phyloP scores from a whole-genome alignment of 1,140 invertebrate genomes.

The Ostrea edulis region DNA sequence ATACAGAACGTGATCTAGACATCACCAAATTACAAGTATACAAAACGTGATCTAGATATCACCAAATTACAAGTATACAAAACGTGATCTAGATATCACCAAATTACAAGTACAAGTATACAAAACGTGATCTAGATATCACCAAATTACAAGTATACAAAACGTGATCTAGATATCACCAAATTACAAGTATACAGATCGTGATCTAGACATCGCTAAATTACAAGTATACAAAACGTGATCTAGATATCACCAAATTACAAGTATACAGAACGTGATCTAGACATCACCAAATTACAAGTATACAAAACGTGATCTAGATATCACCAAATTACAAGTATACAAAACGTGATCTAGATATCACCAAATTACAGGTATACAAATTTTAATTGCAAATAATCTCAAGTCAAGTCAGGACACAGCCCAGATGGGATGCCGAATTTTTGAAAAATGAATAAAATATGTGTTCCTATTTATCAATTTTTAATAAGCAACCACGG shows the following conservation, averaged over 20 bases:
- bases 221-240: background rate
- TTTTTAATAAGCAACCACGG: too few species aligned
- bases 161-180: background rate
- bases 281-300: background rate
- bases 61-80: too few species aligned
- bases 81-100: background rate
- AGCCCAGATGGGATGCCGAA: too few species aligned
- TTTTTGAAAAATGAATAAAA: too few species aligned
- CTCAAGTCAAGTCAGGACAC: too few species aligned
- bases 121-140: background rate
- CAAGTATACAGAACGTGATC: background rate
- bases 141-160: too few species aligned
- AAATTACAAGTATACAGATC: too few species aligned
- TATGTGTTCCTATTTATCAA: too few species aligned
- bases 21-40: too few species aligned
- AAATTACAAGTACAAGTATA: too few species aligned
- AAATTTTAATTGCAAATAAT: too few species aligned
- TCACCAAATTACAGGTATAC: too few species aligned
- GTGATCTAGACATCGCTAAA: background rate
- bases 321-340: background rate
- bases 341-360: background rate
- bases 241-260: background rate
- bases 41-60: background rate
- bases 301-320: background rate
- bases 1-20: background rate